Evolutionary conservation across 37 sponge, comb jelly and placozoan species (phyloP), one percentile per base, ranked within the genome.

Genomic region (Tethya wilhelma): DNA sequence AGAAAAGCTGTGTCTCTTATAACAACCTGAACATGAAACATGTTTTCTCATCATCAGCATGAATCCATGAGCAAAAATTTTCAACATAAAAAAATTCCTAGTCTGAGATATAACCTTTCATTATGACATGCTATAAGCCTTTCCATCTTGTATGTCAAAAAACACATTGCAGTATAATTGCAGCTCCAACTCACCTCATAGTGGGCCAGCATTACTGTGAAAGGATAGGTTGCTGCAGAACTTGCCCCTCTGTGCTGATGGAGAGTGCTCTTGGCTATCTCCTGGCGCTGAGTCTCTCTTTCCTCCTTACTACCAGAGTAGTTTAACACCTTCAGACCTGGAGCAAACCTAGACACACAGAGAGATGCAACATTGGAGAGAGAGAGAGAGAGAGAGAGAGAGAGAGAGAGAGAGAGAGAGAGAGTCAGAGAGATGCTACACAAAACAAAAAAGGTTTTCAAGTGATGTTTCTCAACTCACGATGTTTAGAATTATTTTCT

Each of bases 151-250:
- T n/a, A n/a, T n/a, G n/a, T n/a, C n/a, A n/a, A n/a, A n/a, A n/a
- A n/a, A n/a, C n/a, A n/a, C n/a, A n/a, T n/a, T n/a, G n/a, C n/a
- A n/a, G n/a, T n/a, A n/a, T n/a, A n/a, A n/a, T n/a, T n/a, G n/a
- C n/a, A n/a, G n/a, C n/a, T n/a, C n/a, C n/a, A 5, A 22, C 59
- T 43, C 33, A 82, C 89, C 58, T 90, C 91, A 77, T 90, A 90
- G 59, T 85, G 73, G 28, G 78, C 45, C 26, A 90, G 77, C 66
- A 90, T 73, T 28, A 90, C 83, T 38, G 80, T 42, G 71, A 78
- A 90, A 8, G 91, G 91, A 55, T 58, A 84, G 46, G 28, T 69
- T 20, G 69, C 79, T 65, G 67, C 57, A 12, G 34, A 0, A n/a
- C n/a, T n/a, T 69, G 57, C 56, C 23, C 69, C 57, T 1, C 5